Evolutionary conservation across 2,888 invertebrate genomes (phyloP), one percentile per base, ranked within the genome.

Genomic region (Crioceris asparagi): DNA sequence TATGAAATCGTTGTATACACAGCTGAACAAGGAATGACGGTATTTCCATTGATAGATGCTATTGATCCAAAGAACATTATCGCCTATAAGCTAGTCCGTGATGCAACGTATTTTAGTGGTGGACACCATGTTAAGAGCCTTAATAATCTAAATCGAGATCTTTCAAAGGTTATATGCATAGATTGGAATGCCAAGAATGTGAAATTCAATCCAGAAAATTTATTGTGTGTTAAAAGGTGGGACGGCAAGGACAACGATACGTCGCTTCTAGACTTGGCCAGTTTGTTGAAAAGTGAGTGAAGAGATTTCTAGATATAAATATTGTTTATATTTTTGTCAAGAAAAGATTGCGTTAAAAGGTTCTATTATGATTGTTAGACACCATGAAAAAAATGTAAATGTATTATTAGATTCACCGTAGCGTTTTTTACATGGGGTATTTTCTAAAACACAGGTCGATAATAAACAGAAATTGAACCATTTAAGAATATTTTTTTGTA

Each of bases 1-100:
- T 98, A 88, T 68, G 98, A 98, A 71, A 80, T 94, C 45, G 93
- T 98, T 3, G 79, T 98, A 39, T 98, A 88, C 64, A 97, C 98
- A 0, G 82, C 87, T 15, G 97, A 97, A 64, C 87, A 87, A 58
- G 93, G 90, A 39, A 82, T 92, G 75, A 94, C 92, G 46, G 93
- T 93, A 18, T 91, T 84, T 66, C 92, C 94, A 1, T 83, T 98
- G 27, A 69, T 96, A 35, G 91, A 94, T 62, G 84, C 85, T 17
- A 69, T 98, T 38, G 97, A 98, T 66, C 90, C 92, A 0, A 84
- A 94, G 60, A 83, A 80, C 56, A 72, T 67, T 41, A 81, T 98
- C 43, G 84, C 87, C 67, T 94, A 92, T 65, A 76, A 91, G 48
- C 69, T 98, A 50, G 94, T 92, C 51, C 45, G 96, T 48, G 97